Evolutionary conservation across 2,113 vertebrate species (phyloP).

Genomic region (Pelmatolapia mariae): DNA sequence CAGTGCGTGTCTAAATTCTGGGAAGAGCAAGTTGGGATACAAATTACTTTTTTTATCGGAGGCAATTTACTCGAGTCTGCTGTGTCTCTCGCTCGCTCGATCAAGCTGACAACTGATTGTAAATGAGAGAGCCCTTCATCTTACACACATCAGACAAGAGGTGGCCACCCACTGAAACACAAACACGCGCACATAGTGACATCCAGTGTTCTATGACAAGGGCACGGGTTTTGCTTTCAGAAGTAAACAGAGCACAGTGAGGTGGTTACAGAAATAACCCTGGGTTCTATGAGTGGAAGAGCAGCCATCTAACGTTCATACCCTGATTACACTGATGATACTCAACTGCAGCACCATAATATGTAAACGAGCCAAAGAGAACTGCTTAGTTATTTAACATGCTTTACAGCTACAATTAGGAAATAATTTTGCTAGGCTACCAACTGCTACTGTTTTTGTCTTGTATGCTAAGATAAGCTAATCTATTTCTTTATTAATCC

Average conservation of each 20-base stretch:
- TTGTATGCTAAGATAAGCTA: neutral
- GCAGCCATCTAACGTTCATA: neutral
- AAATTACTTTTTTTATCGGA: conserved; percentile 40
- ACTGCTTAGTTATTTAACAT: neutral
- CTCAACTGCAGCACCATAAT: neutral
- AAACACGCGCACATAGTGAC: neutral
- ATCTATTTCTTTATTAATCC: neutral
- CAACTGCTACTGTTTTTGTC: neutral
- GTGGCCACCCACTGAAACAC: neutral
- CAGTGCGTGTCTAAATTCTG: neutral
- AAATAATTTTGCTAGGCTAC: neutral
- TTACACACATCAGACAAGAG: neutral
- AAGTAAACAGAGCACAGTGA: neutral
- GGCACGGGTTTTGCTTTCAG: neutral
- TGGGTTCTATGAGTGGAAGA: neutral
- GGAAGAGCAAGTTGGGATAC: neutral
- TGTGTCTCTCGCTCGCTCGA: neutral
- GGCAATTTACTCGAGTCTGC: conserved; percentile 40
- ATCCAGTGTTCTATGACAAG: neutral
- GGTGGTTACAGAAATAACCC: neutral
- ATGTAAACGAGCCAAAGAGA: neutral
- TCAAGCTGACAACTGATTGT: conserved; percentile 17
- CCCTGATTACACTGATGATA: neutral
- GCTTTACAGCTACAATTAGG: neutral
- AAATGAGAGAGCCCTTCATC: conserved; percentile 12